Percentiles rank a stretch among this genome's conserved stretches.
Evolutionary conservation across 1,140 invertebrate genomes (phyloP).

Genomic region (Zaprionus lachaisei): DNA sequence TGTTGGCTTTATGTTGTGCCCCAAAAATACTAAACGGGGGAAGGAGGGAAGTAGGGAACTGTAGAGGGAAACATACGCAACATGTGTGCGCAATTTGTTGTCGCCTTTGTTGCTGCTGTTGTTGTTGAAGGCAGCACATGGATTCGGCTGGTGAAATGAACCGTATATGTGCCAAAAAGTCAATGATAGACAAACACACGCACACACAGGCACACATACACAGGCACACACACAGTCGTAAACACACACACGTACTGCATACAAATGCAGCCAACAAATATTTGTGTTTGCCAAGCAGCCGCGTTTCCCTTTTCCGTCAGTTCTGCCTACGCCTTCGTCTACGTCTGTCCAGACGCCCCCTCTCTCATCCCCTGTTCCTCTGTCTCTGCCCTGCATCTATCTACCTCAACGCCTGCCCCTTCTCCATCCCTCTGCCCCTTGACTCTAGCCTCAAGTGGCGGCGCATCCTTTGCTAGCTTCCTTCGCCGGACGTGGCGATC

Average conservation of each 20-base stretch:
- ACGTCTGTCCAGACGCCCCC: neutral
- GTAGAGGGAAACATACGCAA: slow-evolving; percentile 32
- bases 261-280: neutral
- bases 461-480: slow-evolving; percentile 15
- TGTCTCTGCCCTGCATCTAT: neutral
- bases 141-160: slow-evolving; percentile 47
- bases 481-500: slow-evolving; percentile 7
- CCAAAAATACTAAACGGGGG: neutral
- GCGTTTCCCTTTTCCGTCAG: slow-evolving; percentile 2
- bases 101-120: slow-evolving; percentile 18
- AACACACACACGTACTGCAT: neutral
- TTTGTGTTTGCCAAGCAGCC: slow-evolving; percentile 2
- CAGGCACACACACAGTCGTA: neutral
- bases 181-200: slow-evolving; percentile 38
- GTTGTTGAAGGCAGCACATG: slow-evolving; percentile 40
- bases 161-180: slow-evolving; percentile 56
- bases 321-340: neutral
- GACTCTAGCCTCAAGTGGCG: slow-evolving; percentile 4
- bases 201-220: slow-evolving; percentile 5
- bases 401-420: neutral
- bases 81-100: slow-evolving; percentile 54
- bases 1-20: slow-evolving; percentile 35
- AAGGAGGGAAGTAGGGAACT: neutral
- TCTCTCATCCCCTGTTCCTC: neutral
- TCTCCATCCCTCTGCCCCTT: neutral